Evolutionary conservation across 2,113 vertebrate genomes (phyloP), one percentile per base, ranked within the genome.

Genomic region (Mesitornis unicolor): DNA sequence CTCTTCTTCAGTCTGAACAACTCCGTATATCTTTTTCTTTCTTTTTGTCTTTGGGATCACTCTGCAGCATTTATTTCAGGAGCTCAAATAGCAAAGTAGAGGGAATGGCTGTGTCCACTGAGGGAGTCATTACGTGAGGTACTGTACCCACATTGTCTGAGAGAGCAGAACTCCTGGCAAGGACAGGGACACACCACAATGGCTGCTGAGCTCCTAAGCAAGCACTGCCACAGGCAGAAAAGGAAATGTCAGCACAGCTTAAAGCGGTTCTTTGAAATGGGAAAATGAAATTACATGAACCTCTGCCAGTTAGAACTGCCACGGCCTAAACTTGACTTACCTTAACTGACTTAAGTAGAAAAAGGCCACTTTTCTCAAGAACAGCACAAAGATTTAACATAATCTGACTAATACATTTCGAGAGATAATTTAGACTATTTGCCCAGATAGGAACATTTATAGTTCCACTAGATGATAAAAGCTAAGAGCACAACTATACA

Each of bases 241-340:
- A 38, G 20, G 13, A 65, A 84, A 70, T 0, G 0, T 9, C 47
- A 42, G 36, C 47, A 47, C 19, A 71, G 42, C n/a, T 71, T 36
- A 61, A 67, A 42, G 36, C 7, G 1, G 43, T 29, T 4, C 1
- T 47, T 57, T 51, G 47, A 88, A 87, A 65, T 3, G 13, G 33
- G 43, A 57, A 86, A 74, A 57, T 2, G 11, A 48, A 65, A 50
- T 45, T 9, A 36, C 18, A 40, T 20, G 7, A 35, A 64, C 4
- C 1, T 3, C 28, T 4, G 1, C 1, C 16, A 24, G 20, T 28
- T 2, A 64, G 54, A 84, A 43, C 18, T n/a, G 51, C 13, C 0
- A 6, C 17, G 40, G 35, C 42, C 53, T 61, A 56, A 68, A 35
- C 13, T 1, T 45, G 26, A 17, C 29, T 36, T 19, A 11, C 13